These are phyloP conservation scores for Gila robusta DNA, from an alignment of 2,797 vertebrate species.

Conservation along the genomic window DNA sequence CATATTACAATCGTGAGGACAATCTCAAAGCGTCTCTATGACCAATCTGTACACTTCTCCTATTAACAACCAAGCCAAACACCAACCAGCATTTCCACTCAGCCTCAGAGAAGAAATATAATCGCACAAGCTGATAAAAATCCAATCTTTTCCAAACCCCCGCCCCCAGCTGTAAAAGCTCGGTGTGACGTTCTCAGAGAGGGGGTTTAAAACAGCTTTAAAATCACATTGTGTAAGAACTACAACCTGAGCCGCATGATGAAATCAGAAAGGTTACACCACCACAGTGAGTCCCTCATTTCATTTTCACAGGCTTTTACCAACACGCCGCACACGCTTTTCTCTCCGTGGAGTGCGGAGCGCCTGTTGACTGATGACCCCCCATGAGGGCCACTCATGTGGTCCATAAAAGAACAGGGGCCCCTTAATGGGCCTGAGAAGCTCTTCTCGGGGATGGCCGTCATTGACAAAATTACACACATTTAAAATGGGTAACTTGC, in stretches of 20 bases:
- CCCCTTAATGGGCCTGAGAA: conserved; percentile 45
- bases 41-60: conserved; percentile 10
- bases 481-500: conserved; percentile 40
- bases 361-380: conserved; percentile 51
- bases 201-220: conserved; percentile 56
- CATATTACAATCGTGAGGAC: not conserved
- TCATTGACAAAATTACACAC: conserved; percentile 19
- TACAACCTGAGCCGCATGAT: conserved; percentile 46
- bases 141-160: conserved; percentile 47
- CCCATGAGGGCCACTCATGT: conserved; percentile 43
- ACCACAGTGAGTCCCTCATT: conserved; percentile 29
- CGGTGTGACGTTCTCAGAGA: conserved; percentile 40
- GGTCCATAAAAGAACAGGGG: conserved; percentile 46
- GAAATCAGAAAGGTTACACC: conserved; percentile 46
- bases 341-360: conserved; percentile 33
- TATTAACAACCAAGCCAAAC: conserved; percentile 30
- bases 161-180: conserved; percentile 46
- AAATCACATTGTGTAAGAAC: conserved; percentile 50
- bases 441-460: not conserved
- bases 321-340: conserved; percentile 4
- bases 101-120: conserved; percentile 48
- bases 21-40: not conserved
- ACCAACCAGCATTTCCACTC: conserved; percentile 40
- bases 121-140: conserved; percentile 59
- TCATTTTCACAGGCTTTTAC: conserved; percentile 45